Percentiles rank a stretch among this genome's conserved stretches.
Conservation (phyloP, 2,797 vertebrate species). For the Ptychobarbus kaznakovi region DNA sequence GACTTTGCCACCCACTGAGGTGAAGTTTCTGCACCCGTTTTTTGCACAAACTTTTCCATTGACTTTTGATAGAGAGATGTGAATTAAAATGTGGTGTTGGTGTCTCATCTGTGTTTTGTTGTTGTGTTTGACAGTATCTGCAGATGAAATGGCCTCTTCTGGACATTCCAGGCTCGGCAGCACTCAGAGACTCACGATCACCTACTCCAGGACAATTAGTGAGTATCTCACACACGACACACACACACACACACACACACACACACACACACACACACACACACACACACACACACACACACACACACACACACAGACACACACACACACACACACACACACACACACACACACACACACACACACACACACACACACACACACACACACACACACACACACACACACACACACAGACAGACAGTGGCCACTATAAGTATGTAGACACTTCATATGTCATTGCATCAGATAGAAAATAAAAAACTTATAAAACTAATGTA, state of each 20-base stretch:
- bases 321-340: background rate
- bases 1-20: slow-evolving; percentile 34
- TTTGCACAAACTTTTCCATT: background rate
- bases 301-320: slow-evolving; percentile 2
- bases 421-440: background rate
- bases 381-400: background rate
- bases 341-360: background rate
- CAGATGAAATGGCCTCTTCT: slow-evolving; percentile 95
- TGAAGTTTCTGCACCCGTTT: slow-evolving; percentile 3
- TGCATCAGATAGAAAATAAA: background rate
- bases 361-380: background rate
- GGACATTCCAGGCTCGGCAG: slow-evolving; percentile 83
- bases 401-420: background rate
- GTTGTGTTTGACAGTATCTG: slow-evolving; percentile 80
- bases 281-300: background rate
- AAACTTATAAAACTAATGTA: background rate
- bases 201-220: slow-evolving; percentile 87
- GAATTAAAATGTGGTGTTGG: background rate
- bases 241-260: background rate
- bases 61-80: background rate
- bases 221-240: slow-evolving; percentile 67
- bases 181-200: slow-evolving; percentile 84
- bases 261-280: background rate
- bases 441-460: background rate
- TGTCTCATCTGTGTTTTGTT: slow-evolving; percentile 8